phyloP scores from a whole-genome alignment of 2,888 invertebrate species.

The Xylophagus ater region DNA sequence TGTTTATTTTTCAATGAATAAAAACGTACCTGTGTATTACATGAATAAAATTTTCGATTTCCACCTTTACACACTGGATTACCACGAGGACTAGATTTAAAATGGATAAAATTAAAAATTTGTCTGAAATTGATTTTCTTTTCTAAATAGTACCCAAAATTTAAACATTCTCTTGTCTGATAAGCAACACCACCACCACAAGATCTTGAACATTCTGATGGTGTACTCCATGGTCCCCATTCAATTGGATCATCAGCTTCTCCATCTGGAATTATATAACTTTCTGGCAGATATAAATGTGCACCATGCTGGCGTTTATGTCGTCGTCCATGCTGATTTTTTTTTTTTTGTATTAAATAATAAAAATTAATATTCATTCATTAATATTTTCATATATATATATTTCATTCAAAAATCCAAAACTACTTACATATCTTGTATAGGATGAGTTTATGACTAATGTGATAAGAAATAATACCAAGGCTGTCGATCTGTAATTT shows the following conservation, averaged over 20 bases:
- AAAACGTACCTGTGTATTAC: constrained; percentile 65
- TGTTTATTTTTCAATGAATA: not conserved
- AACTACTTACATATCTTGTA: constrained; percentile 50
- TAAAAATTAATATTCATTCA: not conserved
- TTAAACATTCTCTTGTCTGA: constrained; percentile 67
- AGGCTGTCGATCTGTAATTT: constrained; percentile 51
- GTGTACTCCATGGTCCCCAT: constrained; percentile 77
- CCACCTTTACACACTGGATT: constrained; percentile 61
- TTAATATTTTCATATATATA: not conserved
- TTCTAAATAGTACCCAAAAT: constrained; percentile 43
- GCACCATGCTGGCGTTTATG: constrained; percentile 70
- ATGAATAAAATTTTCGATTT: constrained; percentile 74
- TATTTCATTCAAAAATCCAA: not conserved
- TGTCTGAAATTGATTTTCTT: constrained; percentile 1
- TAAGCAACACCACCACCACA: constrained; percentile 90
- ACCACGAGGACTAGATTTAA: constrained; percentile 48
- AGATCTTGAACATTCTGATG: constrained; percentile 74
- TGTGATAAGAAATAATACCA: constrained; percentile 46
- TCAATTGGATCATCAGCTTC: constrained; percentile 50
- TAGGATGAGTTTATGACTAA: constrained; percentile 43
- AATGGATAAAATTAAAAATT: constrained; percentile 7
- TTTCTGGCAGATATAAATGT: constrained; percentile 58
- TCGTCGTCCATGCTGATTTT: constrained; percentile 49
- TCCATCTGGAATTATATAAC: constrained; percentile 58
- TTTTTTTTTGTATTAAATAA: constrained; percentile 1